Evolutionary conservation across 2,797 vertebrate genomes (phyloP).

Genomic region (Periophthalmus magnuspinnatus): DNA sequence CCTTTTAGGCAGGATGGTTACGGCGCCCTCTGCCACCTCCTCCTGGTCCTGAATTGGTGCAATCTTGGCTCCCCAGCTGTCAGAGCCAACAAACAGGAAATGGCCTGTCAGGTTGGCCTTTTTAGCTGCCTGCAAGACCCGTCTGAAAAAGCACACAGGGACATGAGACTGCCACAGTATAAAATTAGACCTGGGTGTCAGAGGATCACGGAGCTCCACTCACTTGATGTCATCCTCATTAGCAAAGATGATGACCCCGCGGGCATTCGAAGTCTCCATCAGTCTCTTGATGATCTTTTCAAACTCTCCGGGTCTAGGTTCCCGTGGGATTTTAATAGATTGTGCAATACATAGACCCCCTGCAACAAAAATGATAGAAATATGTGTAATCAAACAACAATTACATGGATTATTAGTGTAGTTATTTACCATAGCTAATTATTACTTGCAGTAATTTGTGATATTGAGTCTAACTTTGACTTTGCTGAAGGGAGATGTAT

Average conservation of each 20-base stretch:
- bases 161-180: background rate
- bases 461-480: background rate
- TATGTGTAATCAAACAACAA: background rate
- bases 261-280: slow-evolving; percentile 91
- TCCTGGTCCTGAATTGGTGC: slow-evolving; percentile 86
- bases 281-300: slow-evolving; percentile 87
- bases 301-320: slow-evolving; percentile 88
- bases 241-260: slow-evolving; percentile 92
- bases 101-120: slow-evolving; percentile 87
- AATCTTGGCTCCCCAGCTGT: slow-evolving; percentile 91
- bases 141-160: slow-evolving; percentile 64
- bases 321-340: slow-evolving; percentile 92
- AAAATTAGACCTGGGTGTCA: slow-evolving; percentile 4
- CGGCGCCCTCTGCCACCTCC: slow-evolving; percentile 85
- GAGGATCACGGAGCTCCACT: slow-evolving; percentile 42
- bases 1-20: slow-evolving; percentile 91
- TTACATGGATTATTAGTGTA: background rate
- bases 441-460: background rate
- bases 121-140: slow-evolving; percentile 84
- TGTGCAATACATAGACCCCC: slow-evolving; percentile 92
- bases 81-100: slow-evolving; percentile 92
- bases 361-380: slow-evolving; percentile 48
- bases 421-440: background rate
- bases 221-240: slow-evolving; percentile 95
- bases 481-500: background rate